phyloP scores from a whole-genome alignment of 2,797 vertebrate genomes.

The Meda fulgida region DNA sequence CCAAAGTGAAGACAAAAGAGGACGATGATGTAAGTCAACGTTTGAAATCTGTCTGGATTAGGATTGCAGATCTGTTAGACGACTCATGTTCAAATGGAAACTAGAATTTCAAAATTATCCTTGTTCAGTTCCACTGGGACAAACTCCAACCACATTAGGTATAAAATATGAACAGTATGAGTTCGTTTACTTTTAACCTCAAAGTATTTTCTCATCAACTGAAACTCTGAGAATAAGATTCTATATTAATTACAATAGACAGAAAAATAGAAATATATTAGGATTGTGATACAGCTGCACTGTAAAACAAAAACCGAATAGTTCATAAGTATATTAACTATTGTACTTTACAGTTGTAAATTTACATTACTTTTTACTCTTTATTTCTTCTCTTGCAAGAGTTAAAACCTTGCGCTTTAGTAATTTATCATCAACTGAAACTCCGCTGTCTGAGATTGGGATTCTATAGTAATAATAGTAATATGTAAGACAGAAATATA shows the following conservation, averaged over 20 bases:
- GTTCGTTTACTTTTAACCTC: no score
- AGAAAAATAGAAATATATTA: not conserved
- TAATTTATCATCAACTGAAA: no score
- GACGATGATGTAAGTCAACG: conserved; percentile 88
- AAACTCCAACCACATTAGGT: not conserved
- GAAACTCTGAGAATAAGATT: no score
- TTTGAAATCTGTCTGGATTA: not conserved
- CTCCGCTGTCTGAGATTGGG: no score
- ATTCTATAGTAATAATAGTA: no score
- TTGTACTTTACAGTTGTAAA: not conserved
- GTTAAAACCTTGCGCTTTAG: no score
- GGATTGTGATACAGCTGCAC: not conserved
- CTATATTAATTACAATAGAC: no score
- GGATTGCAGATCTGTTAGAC: no score
- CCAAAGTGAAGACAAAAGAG: conserved; percentile 89
- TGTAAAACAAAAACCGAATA: not conserved
- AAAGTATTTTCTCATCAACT: not conserved
- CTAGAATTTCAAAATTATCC: not conserved
- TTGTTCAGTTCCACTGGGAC: not conserved
- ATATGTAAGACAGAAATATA: not conserved
- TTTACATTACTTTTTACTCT: not conserved
- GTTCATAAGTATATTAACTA: no score
- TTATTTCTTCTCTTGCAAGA: not conserved
- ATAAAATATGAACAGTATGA: no score
- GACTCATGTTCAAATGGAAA: not conserved